Percentiles rank a stretch among this genome's conserved stretches.
These are phyloP conservation scores for Rafetus swinhoei DNA, from an alignment of 2,113 vertebrate genomes.

Conservation along the genomic window DNA sequence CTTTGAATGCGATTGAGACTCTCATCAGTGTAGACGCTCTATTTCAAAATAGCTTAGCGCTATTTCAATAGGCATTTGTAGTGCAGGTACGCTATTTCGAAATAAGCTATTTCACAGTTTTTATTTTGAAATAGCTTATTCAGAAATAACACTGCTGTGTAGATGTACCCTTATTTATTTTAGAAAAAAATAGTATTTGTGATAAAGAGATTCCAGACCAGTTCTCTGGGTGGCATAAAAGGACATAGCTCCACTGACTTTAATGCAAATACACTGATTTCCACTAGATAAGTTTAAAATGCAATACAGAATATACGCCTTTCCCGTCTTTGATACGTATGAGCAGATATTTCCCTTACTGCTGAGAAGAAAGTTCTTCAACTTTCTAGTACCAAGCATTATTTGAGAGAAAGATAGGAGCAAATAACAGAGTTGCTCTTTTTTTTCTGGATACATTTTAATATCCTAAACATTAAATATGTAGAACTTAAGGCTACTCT, in stretches of 20 bases:
- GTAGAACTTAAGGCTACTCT: conserved; percentile 56
- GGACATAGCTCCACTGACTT: neutral
- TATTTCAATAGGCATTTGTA: no score
- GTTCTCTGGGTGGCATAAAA: neutral
- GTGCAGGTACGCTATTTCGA: no score
- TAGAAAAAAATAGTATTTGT: neutral
- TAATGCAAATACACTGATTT: neutral
- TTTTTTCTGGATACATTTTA: conserved; percentile 51
- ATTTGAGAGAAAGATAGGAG: conserved; percentile 58
- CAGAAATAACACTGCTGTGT: no score
- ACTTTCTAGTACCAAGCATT: conserved; percentile 62
- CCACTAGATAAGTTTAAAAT: conserved; percentile 37
- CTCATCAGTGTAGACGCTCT: no score
- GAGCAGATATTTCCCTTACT: conserved; percentile 55
- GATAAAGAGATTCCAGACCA: neutral
- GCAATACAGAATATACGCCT: conserved; percentile 39
- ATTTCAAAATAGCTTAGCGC: no score
- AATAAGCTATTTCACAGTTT: no score
- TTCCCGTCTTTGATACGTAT: conserved; percentile 33
- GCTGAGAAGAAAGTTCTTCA: conserved; percentile 47
- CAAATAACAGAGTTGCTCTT: conserved; percentile 46
- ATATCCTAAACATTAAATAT: conserved; percentile 46
- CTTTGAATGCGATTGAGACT: no score
- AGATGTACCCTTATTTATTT: neutral
- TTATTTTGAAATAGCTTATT: no score